Evolutionary conservation across 1,140 invertebrate genomes (phyloP), one percentile per base, ranked within the genome.

Genomic region (Trypoxylus dichotomus): DNA sequence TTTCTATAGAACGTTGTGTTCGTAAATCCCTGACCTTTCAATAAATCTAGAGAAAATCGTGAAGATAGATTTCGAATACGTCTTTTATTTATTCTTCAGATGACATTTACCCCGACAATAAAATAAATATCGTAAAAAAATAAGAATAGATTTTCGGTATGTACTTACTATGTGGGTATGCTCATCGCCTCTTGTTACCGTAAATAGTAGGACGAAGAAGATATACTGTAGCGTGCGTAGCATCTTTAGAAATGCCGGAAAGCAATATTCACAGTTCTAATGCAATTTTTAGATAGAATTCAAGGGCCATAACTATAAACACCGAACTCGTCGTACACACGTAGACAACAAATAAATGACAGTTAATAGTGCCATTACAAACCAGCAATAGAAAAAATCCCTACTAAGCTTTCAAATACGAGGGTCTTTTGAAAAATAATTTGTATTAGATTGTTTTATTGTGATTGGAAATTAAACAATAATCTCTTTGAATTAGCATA

Each of bases 111-210:
- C 15, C 29, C 21, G 24, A 24, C 25, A 6, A 71, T 68, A 11
- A 54, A 42, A 74, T 41, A 71, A 32, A 32, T 3, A 10, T 41
- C 19, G 60, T 41, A 15, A 47, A 63, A 74, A 32, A 43, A 72
- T 24, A 19, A 47, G 43, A 37, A 37, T 37, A n/a, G n/a, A n/a
- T n/a, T n/a, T n/a, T n/a, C n/a, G n/a, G 47, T 54, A 19, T 7
- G 32, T 82, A 89, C 90, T 90, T 86, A 91, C 91, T 77, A 89
- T 83, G 82, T 91, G 90, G 84, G 86, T 89, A 81, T 91, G 91
- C 82, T 91, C 91, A 82, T 91, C 90, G n/a, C 19, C 74, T 24
- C 15, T 25, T 25, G 88, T 85, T 77, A 80, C 83, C 77, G 85
- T 85, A 79, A 84, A 82, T 42, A 77, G n/a, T 19, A 74, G 15